Base-by-base conservation (phyloP, 2,888 invertebrate genomes). In the Perithous albicinctus region DNA sequence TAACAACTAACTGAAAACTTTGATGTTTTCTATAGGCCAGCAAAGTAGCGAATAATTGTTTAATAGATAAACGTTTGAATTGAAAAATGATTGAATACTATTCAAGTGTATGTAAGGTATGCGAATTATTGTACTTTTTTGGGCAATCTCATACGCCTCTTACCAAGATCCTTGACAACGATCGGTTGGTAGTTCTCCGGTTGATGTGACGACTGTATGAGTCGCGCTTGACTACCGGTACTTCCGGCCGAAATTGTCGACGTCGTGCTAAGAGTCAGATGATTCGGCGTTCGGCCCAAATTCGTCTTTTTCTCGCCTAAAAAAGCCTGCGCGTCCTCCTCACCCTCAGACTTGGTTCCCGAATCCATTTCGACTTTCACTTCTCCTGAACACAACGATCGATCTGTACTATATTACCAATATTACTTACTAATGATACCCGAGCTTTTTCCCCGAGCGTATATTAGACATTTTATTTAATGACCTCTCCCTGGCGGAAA, bases 161-260 rank as follows among this genome's bases (percentile, higher is more conserved):
- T 96, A 97, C 97, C 97, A 95, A 97, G 94, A 94, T 97, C 97
- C 94, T 97, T 97, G 91, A 96, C 96, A 93, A 96, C 95, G 88
- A 96, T 96, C 79, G 98, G 98, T 90, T 98, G 97, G 93, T 98
- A 98, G 93, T 96, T 97, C 89, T 97, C 96, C 80, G 98, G 98
- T 91, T 98, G 97, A 93, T 98, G 97, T 87, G 98, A 98, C 86
- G 98, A 97, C 94, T 98, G 98, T 92, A 98, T 97, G 91, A 98
- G 95, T 90, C 97, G 96, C 80, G 98, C 98, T 93, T 98, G 97
- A 93, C 97, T 97, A 90, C 98, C 97, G 70, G 98, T 98, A 93
- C 98, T 98, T 91, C 98, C 98, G 82, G 98, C 98, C 88, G 98
- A 98, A 92, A 98, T 95, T 84, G 98, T 98, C 89, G 98, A 98